Base-by-base conservation (phyloP, 2,797 vertebrate genomes). In the Notolabrus celidotus region DNA sequence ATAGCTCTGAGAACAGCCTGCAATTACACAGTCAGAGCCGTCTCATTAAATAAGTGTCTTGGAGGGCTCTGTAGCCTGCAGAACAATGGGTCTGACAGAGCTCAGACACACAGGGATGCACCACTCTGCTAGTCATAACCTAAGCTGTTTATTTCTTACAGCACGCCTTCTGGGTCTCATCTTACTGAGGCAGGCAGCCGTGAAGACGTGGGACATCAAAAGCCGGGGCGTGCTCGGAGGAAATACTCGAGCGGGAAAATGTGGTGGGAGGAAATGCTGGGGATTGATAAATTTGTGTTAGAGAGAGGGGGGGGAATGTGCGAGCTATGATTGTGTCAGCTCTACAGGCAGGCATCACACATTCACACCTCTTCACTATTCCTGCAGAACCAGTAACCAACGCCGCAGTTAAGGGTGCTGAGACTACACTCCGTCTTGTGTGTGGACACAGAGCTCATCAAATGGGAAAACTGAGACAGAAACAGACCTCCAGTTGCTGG, bases 41-140 rank as follows among this genome's bases (percentile, higher is more conserved):
- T 82, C 88, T 90, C 81, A 86, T 92, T 90, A 93, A 90, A 86
- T 87, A 82, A 89, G 85, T 79, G 84, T 91, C 86, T 87, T 70
- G 56, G 58, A 75, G 65, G 66, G 71, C 68, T 88, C 63, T 45
- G 22, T 61, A 73, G 84, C 79, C 81, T 72, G 80, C 75, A 72
- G 85, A 88, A 91, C 85, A 88, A 90, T 83, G 73, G 74, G 53
- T 49, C 70, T 58, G 77, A 79, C 73, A 31, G 71, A 77, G 60
- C 69, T 39, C 66, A 79, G 58, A 78, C 58, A 67, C 70, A 70
- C 50, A 36, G 52, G 36, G 78, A 80, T 39, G 66, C 56, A 52
- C 53, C 47, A 47, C 67, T 80, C 71, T 31, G n/a, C 82, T 43
- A 62, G 67, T 78, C 80, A 67, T 25, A 71, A 27, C 53, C 66